Evolutionary conservation across 2,113 vertebrate genomes (phyloP).

Genomic region (Chelonoidis abingdonii): DNA sequence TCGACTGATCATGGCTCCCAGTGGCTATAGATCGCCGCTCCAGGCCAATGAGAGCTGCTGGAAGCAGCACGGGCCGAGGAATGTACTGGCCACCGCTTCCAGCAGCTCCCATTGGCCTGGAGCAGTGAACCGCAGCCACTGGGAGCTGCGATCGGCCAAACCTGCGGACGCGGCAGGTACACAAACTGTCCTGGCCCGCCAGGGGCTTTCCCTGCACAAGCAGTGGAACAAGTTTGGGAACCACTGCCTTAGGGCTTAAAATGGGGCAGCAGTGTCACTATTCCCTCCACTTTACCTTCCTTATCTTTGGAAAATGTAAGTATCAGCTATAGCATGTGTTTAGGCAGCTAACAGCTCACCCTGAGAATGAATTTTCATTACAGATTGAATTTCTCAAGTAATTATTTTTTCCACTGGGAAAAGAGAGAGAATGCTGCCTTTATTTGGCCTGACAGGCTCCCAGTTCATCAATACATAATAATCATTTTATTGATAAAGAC

Average conservation of each 20-base stretch:
- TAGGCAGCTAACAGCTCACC: not conserved
- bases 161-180: no score
- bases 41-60: no score
- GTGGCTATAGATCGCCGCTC: no score
- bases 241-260: not conserved
- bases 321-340: not conserved
- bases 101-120: no score
- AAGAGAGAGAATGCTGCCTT: conserved; percentile 18
- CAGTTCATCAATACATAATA: not conserved
- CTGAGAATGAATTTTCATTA: conserved; percentile 41
- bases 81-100: no score
- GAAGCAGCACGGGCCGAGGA: no score
- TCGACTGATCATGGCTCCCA: no score
- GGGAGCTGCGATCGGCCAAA: no score
- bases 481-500: conserved; percentile 38
- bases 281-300: not conserved
- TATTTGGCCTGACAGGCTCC: conserved; percentile 38
- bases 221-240: no score
- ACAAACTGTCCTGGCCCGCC: no score
- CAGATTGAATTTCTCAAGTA: not conserved
- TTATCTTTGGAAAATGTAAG: not conserved
- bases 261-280: not conserved
- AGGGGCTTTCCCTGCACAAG: no score
- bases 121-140: no score
- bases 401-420: conserved; percentile 9